These are phyloP conservation scores for Eudorcas thomsonii DNA, from an alignment of 2,113 vertebrate species.

Conservation along the genomic window DNA sequence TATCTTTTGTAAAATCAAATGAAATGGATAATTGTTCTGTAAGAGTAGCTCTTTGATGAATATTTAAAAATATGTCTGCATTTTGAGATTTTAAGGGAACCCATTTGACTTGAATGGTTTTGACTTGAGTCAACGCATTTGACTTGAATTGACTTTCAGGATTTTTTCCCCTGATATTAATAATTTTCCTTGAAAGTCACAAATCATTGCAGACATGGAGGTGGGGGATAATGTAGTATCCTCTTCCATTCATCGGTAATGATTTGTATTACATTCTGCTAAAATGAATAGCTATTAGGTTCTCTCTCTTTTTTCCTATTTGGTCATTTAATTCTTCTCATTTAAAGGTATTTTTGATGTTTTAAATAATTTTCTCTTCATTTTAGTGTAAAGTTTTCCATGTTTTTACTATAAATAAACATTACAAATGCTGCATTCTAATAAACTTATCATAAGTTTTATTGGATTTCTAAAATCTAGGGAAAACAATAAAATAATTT, in stretches of 20 bases:
- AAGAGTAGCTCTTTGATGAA: neutral
- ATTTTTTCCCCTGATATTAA: neutral
- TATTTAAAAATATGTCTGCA: neutral
- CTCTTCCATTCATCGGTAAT: neutral
- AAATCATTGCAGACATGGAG: neutral
- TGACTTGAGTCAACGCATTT: neutral
- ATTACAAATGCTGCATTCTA: neutral
- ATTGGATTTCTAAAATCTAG: neutral
- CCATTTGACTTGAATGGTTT: neutral
- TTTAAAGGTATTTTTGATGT: neutral
- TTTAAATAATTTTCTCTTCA: neutral
- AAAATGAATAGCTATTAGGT: neutral
- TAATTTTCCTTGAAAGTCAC: neutral
- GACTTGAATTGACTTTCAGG: neutral
- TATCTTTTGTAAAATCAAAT: neutral
- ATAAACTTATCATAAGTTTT: neutral
- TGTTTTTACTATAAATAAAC: neutral
- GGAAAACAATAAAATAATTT: neutral
- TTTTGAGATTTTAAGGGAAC: neutral
- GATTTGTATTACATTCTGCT: neutral
- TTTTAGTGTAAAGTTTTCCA: neutral
- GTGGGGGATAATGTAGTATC: neutral
- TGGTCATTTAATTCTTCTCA: neutral
- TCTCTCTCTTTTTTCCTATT: neutral
- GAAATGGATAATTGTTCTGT: neutral